Percentiles rank a stretch among this genome's conserved stretches.
Conservation (phyloP, 2,113 vertebrate genomes). For the Sander vitreus region DNA sequence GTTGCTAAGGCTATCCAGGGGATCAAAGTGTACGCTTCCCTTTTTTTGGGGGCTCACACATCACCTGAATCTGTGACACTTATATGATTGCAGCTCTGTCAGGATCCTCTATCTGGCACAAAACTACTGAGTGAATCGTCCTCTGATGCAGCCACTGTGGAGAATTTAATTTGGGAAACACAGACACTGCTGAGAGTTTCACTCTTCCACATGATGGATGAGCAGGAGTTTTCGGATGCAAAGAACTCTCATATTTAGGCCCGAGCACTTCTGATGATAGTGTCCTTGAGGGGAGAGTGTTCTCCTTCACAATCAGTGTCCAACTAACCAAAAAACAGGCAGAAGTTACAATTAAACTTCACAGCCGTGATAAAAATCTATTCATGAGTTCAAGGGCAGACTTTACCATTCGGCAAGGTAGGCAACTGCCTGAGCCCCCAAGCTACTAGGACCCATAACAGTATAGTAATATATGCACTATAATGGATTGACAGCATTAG, state of each 20-base stretch:
- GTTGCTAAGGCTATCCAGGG: constrained; percentile 8
- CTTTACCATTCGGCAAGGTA: constrained; percentile 3
- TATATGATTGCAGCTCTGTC: constrained; percentile 66
- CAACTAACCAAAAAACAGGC: constrained; percentile 64
- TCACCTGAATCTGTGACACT: constrained; percentile 58
- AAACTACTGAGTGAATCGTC: constrained; percentile 53
- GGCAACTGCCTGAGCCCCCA: background rate
- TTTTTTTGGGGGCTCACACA: constrained; percentile 42
- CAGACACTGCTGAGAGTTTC: constrained; percentile 58
- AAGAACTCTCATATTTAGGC: constrained; percentile 64
- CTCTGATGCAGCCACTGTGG: constrained; percentile 63
- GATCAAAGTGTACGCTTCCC: constrained; percentile 12
- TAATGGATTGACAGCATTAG: background rate
- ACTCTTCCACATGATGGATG: constrained; percentile 75
- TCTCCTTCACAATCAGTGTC: constrained; percentile 59
- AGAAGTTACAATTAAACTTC: constrained; percentile 42
- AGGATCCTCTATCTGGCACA: constrained; percentile 54
- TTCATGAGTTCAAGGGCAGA: constrained; percentile 19
- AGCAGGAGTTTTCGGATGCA: constrained; percentile 60
- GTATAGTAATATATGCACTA: background rate
- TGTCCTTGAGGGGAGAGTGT: constrained; percentile 59
- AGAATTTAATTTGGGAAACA: constrained; percentile 77
- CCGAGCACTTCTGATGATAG: constrained; percentile 45
- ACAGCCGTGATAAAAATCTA: constrained; percentile 23
- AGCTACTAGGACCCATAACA: background rate